Base-by-base conservation (phyloP, 2,888 invertebrate genomes). In the Druceiella hillmani region DNA sequence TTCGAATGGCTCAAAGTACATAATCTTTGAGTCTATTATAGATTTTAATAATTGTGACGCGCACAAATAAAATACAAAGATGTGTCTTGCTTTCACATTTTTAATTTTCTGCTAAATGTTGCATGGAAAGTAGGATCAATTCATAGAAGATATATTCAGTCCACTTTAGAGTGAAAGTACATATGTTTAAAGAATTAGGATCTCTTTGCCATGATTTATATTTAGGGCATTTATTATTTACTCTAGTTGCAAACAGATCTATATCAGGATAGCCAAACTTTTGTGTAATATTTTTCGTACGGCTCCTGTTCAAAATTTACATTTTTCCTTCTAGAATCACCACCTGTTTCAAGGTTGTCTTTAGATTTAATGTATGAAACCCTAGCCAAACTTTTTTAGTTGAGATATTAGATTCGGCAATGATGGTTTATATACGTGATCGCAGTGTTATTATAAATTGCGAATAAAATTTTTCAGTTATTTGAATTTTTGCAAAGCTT, bases 111-210 rank as follows among this genome's bases (percentile, higher is more conserved):
- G n/a, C n/a, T n/a, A n/a, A n/a, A n/a, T n/a, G n/a, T n/a, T n/a
- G n/a, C n/a, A 29, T 14, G 2, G 36, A 22, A 30, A 51, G 46
- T 4, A 50, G 49, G 2, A 51, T 45, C 28, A 50, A 51, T 0
- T 46, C 46, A 20, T 50, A 52, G 28, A 51, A 51, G 9, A 24
- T 45, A n/a, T 12, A 16, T 4, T 10, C 1, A 1, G 30, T 14
- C 52, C 52, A 52, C 9, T 16, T 13, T 10, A 52, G n/a, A 1
- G 52, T 51, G 24, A 53, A 53, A 3, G 51, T 48, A 29, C 51
- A 39, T 11, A 51, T 32, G 0, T 29, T 27, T 4, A 15, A 34
- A 4, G 51, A 51, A 9, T 45, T 38, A 2, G 52, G 50, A 14
- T 53, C 51, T 1, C 25, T 22, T 5, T 46, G 34, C 51, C 51